These are phyloP conservation scores for Protophormia terraenovae DNA, from an alignment of 2,888 invertebrate genomes.

Conservation along the genomic window DNA sequence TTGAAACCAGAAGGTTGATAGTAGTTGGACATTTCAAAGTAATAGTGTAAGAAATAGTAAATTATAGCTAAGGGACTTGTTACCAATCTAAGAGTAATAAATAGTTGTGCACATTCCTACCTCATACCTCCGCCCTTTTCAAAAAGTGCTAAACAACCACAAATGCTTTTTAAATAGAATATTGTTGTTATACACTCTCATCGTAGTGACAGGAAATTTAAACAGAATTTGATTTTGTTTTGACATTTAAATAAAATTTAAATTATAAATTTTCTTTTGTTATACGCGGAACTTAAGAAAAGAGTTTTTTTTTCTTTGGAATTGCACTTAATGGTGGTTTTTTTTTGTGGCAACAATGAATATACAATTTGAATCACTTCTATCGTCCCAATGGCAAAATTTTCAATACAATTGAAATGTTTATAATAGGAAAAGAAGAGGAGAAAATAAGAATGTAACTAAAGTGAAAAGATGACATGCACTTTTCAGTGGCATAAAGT, in stretches of 20 bases:
- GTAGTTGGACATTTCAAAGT: neutral
- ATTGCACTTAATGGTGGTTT: neutral
- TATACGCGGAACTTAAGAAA: neutral
- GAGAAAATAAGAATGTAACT: no score
- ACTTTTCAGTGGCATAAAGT: conserved; percentile 50
- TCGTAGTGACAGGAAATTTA: neutral
- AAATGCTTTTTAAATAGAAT: neutral
- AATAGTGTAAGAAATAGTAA: neutral
- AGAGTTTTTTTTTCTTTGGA: neutral
- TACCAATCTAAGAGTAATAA: no score
- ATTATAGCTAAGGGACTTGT: conserved; percentile 3
- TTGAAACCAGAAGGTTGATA: neutral
- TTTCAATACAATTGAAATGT: conserved; percentile 37
- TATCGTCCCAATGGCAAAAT: neutral
- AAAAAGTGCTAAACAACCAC: neutral
- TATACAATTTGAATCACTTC: neutral
- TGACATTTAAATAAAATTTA: neutral
- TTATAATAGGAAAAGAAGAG: neutral
- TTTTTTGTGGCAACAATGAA: neutral
- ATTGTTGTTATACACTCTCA: neutral
- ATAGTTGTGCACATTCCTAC: no score
- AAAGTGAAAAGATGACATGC: conserved; percentile 32
- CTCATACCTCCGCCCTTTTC: no score
- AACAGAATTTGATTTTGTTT: neutral
- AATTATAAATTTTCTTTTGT: neutral